phyloP scores from a whole-genome alignment of 1,140 invertebrate species.

The Contarinia nasturtii region DNA sequence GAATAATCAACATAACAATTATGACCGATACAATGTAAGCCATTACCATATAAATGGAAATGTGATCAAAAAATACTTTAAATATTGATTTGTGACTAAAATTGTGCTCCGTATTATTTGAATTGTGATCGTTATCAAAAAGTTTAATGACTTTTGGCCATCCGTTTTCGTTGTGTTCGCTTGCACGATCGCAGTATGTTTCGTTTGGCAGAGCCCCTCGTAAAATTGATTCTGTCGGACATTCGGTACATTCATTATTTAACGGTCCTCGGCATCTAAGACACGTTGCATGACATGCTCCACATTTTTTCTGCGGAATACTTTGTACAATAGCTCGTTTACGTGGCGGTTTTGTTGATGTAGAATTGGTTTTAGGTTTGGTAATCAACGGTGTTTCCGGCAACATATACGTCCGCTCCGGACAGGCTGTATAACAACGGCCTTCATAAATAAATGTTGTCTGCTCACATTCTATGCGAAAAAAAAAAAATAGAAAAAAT shows the following conservation, averaged over 20 bases:
- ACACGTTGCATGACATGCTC: constrained; percentile 12
- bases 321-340: constrained; percentile 14
- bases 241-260: constrained; percentile 14
- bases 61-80: too few species aligned
- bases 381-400: not conserved
- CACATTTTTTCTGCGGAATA: constrained; percentile 8
- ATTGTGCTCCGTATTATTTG: too few species aligned
- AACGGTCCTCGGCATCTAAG: constrained; percentile 12
- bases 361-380: constrained; percentile 5
- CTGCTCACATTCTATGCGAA: constrained; percentile 12
- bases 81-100: too few species aligned
- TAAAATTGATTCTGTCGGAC: constrained; percentile 6
- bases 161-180: not conserved
- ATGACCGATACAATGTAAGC: too few species aligned
- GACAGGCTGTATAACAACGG: constrained; percentile 15
- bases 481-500: not conserved
- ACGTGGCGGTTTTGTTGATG: constrained; percentile 9
- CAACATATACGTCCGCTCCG: constrained; percentile 10
- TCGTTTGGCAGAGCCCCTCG: not conserved
- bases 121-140: too few species aligned
- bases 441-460: constrained; percentile 12
- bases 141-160: too few species aligned
- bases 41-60: too few species aligned
- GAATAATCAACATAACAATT: too few species aligned
- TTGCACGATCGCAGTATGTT: not conserved